A percentile compares a stretch with the other conserved stretches of the same genome.
Evolutionary conservation across 2,113 vertebrate genomes (phyloP).

Genomic region (Tiliqua scincoides): DNA sequence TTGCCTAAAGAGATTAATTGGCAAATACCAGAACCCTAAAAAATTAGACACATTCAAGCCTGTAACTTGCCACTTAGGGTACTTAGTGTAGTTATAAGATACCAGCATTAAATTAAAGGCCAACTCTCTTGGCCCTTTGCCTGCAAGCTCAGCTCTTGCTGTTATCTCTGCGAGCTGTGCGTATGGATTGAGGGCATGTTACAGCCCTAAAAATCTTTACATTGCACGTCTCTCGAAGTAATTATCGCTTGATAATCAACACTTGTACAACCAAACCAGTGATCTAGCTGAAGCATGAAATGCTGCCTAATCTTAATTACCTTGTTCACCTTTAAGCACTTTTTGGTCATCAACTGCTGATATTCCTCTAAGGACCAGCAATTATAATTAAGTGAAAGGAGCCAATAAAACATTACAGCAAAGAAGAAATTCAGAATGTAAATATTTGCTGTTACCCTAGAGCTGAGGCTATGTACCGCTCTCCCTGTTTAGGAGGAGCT

Average conservation of each 20-base stretch:
- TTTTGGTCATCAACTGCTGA: slow-evolving; percentile 13
- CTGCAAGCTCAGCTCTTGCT: neutral
- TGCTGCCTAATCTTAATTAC: slow-evolving; percentile 18
- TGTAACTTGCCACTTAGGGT: neutral
- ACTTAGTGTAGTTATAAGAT: neutral
- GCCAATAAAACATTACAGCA: slow-evolving; percentile 41
- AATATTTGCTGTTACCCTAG: slow-evolving; percentile 24
- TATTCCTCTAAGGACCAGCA: slow-evolving; percentile 39
- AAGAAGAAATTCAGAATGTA: neutral
- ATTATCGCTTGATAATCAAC: slow-evolving; percentile 38
- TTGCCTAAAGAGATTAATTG: slow-evolving; percentile 19
- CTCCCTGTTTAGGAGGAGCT: slow-evolving; percentile 84
- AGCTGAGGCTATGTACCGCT: slow-evolving; percentile 17
- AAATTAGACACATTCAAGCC: neutral
- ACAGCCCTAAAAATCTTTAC: neutral
- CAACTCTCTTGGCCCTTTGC: neutral
- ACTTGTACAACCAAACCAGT: slow-evolving; percentile 29
- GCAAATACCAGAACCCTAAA: slow-evolving; percentile 4
- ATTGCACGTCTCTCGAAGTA: slow-evolving; percentile 35
- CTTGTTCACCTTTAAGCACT: slow-evolving; percentile 9
- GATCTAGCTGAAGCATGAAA: slow-evolving; percentile 34
- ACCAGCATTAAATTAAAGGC: neutral
- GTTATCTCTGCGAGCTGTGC: accelerated
- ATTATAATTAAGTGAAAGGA: slow-evolving; percentile 44
- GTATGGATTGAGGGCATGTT: neutral